Percentiles rank a stretch among this genome's conserved stretches.
Evolutionary conservation across 2,888 invertebrate genomes (phyloP).

Genomic region (Lithophane semibrunnea): DNA sequence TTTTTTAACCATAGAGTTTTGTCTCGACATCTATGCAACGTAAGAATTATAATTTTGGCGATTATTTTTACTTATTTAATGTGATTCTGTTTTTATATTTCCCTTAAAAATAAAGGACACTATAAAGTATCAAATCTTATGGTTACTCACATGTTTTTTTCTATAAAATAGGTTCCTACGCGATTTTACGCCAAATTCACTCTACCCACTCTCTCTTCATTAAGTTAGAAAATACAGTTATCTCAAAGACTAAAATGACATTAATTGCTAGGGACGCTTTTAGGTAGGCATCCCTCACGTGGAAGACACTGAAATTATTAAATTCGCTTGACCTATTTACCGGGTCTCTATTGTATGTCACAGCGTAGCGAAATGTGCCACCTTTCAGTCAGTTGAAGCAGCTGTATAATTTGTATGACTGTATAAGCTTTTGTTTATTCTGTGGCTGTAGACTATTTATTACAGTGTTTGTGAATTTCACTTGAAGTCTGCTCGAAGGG

Average conservation of each 20-base stretch:
- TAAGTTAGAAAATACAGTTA: conserved; percentile 51
- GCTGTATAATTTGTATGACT: conserved; percentile 42
- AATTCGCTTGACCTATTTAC: conserved; percentile 77
- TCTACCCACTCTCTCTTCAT: conserved; percentile 32
- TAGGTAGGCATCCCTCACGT: conserved; percentile 65
- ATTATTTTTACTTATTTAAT: too few species aligned
- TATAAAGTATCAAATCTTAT: not conserved
- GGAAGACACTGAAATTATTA: conserved; percentile 72
- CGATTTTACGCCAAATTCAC: conserved; percentile 6
- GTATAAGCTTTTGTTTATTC: conserved; percentile 29
- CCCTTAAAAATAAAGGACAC: not conserved
- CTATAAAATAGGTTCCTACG: not conserved
- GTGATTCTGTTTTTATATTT: not conserved
- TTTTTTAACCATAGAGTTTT: not conserved
- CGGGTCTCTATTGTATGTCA: conserved; percentile 50
- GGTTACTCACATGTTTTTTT: not conserved
- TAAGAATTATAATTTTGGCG: not conserved
- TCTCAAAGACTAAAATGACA: conserved; percentile 64
- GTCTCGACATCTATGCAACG: not conserved
- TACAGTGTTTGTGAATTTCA: not conserved
- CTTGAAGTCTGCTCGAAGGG: not conserved
- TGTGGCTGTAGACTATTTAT: conserved; percentile 14
- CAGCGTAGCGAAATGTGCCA: conserved; percentile 56
- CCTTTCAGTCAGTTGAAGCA: conserved; percentile 39
- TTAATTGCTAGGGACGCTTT: conserved; percentile 69